Conservation (phyloP, 2,797 vertebrate species). For the Halcyon leucocephala region DNA sequence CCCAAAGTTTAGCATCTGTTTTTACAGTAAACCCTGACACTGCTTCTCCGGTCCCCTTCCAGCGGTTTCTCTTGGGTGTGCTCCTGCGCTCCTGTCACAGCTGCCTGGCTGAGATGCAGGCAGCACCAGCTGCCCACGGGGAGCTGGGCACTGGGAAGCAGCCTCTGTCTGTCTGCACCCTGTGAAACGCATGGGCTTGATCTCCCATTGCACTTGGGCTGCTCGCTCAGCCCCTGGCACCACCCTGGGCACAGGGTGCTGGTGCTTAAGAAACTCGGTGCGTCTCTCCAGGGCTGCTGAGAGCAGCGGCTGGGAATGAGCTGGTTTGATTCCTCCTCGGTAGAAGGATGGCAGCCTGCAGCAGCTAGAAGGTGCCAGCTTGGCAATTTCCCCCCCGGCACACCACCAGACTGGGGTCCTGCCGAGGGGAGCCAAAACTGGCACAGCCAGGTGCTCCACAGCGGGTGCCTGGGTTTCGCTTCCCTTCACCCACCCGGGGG, state of each 20-base stretch:
- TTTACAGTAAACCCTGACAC: not conserved
- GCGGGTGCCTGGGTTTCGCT: not conserved
- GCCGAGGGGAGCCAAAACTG: fast-evolving
- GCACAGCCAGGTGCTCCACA: not conserved
- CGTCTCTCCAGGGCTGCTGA: not conserved
- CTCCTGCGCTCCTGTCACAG: not conserved
- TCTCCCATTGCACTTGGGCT: fast-evolving
- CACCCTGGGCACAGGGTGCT: not conserved
- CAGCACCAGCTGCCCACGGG: not conserved
- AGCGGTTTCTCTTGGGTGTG: not conserved
- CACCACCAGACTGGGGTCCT: fast-evolving
- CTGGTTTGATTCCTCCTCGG: fast-evolving
- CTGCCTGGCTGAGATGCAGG: fast-evolving
- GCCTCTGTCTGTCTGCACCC: not conserved
- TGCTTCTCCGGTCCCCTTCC: not conserved
- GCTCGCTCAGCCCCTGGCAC: not conserved
- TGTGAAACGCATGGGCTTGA: fast-evolving
- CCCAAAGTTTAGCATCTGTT: not conserved
- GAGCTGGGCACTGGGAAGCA: not conserved
- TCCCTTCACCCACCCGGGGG: not conserved
- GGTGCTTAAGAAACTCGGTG: not conserved
- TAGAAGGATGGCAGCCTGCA: not conserved
- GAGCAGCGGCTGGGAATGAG: not conserved
- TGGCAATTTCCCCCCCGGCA: not conserved
- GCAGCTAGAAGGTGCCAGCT: not conserved